These are phyloP conservation scores for Hydrozoanthus gracilis DNA, from an alignment of 92 coral and sea anemone genomes.

Conservation along the genomic window DNA sequence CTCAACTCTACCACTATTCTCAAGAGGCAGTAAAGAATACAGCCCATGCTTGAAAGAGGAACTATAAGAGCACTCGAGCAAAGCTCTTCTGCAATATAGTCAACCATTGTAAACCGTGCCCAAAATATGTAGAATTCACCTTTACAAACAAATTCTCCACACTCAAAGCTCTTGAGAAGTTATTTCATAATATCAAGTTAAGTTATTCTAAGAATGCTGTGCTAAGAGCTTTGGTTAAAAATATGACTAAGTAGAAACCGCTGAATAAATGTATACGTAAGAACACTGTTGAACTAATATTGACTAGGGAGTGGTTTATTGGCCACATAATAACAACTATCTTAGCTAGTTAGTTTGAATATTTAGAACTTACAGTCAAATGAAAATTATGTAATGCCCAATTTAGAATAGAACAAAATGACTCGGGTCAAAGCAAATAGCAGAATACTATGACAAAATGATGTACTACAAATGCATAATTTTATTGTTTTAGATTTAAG, in stretches of 20 bases:
- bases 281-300: slow-evolving; percentile 1
- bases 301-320: no score
- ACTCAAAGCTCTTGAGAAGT: slow-evolving; percentile 12
- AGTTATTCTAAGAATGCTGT: slow-evolving; percentile 8
- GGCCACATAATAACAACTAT: neutral
- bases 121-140: slow-evolving; percentile 10
- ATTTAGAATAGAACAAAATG: no score
- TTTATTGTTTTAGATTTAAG: no score
- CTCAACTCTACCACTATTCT: neutral
- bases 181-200: neutral
- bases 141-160: slow-evolving; percentile 52
- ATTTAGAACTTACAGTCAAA: neutral
- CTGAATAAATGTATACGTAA: neutral
- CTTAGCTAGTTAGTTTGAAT: no score
- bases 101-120: neutral
- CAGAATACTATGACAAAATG: no score
- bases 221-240: neutral
- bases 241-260: neutral
- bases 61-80: slow-evolving; percentile 5
- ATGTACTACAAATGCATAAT: no score
- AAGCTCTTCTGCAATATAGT: slow-evolving; percentile 7
- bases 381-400: neutral
- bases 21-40: neutral
- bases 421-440: no score
- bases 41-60: neutral